These are phyloP conservation scores for Drosophila anomalata DNA, from an alignment of 2,888 invertebrate genomes.

Conservation along the genomic window DNA sequence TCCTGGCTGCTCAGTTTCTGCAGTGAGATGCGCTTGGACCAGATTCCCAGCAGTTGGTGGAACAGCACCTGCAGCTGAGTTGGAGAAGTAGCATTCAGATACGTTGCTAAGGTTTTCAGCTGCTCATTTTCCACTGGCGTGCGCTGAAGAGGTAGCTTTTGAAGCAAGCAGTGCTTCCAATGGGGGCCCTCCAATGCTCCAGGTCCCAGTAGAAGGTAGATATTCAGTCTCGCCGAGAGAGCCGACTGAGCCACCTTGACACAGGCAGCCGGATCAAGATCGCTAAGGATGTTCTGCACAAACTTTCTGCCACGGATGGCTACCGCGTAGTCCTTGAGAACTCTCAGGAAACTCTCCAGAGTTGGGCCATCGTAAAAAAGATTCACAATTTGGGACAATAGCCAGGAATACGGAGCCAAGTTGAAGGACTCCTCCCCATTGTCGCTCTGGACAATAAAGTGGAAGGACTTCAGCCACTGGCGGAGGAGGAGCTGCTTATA, in stretches of 20 bases:
- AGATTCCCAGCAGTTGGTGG: constrained; percentile 86
- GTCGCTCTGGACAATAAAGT: constrained; percentile 85
- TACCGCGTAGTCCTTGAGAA: constrained; percentile 84
- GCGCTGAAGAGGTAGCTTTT: constrained; percentile 86
- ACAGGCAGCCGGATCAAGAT: constrained; percentile 85
- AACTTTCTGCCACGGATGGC: constrained; percentile 29
- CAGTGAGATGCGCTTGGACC: constrained; percentile 88
- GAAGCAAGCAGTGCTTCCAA: constrained; percentile 89
- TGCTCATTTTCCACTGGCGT: constrained; percentile 85
- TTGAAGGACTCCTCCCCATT: constrained; percentile 53
- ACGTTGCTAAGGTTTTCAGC: constrained; percentile 87
- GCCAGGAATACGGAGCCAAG: constrained; percentile 84
- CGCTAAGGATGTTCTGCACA: constrained; percentile 84
- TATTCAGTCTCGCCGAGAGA: constrained; percentile 85
- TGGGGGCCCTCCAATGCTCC: constrained; percentile 85
- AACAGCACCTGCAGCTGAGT: constrained; percentile 84
- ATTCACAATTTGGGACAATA: constrained; percentile 87
- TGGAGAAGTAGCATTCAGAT: constrained; percentile 84
- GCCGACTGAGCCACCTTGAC: constrained; percentile 84
- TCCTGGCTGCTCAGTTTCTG: constrained; percentile 88
- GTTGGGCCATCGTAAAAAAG: constrained; percentile 84
- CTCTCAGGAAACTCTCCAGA: constrained; percentile 85
- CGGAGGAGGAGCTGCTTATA: constrained; percentile 87
- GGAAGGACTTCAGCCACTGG: constrained; percentile 86
- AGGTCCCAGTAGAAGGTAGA: constrained; percentile 83